Percentiles rank a stretch among this genome's conserved stretches.
phyloP scores from a whole-genome alignment of 2,888 invertebrate genomes.

The Spatulosminthurus flaviceps region DNA sequence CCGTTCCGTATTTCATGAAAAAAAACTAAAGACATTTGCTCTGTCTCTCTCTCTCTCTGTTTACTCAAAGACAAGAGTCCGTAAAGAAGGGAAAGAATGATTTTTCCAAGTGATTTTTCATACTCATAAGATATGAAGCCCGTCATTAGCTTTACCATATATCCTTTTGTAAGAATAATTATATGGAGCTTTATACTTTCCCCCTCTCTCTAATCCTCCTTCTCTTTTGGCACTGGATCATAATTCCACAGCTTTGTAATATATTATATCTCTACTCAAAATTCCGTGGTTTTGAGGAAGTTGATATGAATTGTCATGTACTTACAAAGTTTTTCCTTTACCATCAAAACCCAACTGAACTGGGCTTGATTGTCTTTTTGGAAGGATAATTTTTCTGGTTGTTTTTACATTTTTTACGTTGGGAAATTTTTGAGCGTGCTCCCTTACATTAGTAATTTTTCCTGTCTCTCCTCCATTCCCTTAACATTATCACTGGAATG shows the following conservation, averaged over 20 bases:
- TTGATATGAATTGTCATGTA: too few relatives aligned
- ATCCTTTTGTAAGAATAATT: neutral
- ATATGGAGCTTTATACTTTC: slow-evolving; percentile 8
- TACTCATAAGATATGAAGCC: neutral
- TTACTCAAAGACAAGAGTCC: too few relatives aligned
- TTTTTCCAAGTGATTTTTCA: neutral
- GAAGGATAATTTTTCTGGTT: too few relatives aligned
- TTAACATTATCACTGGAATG: neutral
- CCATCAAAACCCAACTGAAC: too few relatives aligned
- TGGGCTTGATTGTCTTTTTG: too few relatives aligned
- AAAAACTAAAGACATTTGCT: too few relatives aligned
- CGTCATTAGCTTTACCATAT: slow-evolving; percentile 4
- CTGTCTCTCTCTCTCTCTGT: too few relatives aligned
- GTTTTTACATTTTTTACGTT: too few relatives aligned
- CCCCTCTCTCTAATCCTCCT: neutral
- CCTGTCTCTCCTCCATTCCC: too few relatives aligned
- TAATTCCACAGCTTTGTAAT: neutral
- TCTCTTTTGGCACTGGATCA: neutral
- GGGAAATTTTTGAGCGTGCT: too few relatives aligned
- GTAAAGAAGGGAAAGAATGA: neutral
- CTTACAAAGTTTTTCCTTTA: too few relatives aligned
- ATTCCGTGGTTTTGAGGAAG: neutral
- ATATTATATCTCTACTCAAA: neutral
- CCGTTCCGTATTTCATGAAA: neutral
- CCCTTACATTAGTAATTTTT: neutral